Conservation (phyloP, 2,797 vertebrate species). For the Cyclopterus lumpus region DNA sequence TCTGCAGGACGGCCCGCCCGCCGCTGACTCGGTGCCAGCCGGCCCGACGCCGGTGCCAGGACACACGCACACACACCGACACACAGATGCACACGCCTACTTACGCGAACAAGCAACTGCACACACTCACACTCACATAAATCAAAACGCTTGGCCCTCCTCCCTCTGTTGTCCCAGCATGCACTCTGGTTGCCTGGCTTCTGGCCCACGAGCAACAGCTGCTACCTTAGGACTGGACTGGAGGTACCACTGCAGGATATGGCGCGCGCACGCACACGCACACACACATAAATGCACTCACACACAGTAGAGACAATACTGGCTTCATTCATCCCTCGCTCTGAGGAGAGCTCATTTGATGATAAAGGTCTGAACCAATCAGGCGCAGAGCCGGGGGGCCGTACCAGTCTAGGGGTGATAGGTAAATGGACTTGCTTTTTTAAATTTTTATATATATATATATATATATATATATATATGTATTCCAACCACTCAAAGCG, state of each 20-base stretch:
- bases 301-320: slow-evolving; percentile 3
- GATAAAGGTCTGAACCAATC: slow-evolving; percentile 46
- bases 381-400: not conserved
- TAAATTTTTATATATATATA: not conserved
- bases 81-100: slow-evolving; percentile 57
- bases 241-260: slow-evolving; percentile 57
- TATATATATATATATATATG: not conserved
- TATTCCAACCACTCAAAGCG: not conserved
- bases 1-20: slow-evolving; percentile 51
- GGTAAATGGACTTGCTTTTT: not conserved
- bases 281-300: slow-evolving; percentile 3
- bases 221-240: slow-evolving; percentile 62
- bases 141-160: slow-evolving; percentile 66
- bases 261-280: slow-evolving; percentile 14
- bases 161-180: slow-evolving; percentile 30
- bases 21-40: slow-evolving; percentile 57
- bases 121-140: slow-evolving; percentile 53
- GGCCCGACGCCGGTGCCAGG: slow-evolving; percentile 36
- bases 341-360: slow-evolving; percentile 12
- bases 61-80: slow-evolving; percentile 40
- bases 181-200: slow-evolving; percentile 15
- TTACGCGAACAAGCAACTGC: slow-evolving; percentile 34
- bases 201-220: slow-evolving; percentile 71
- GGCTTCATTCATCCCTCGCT: slow-evolving; percentile 14
- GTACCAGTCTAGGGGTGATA: not conserved